Percentiles rank a stretch among this genome's conserved stretches.
These are phyloP conservation scores for Apodemus speciosus DNA, from an alignment of 2,113 vertebrate genomes.

Conservation along the genomic window DNA sequence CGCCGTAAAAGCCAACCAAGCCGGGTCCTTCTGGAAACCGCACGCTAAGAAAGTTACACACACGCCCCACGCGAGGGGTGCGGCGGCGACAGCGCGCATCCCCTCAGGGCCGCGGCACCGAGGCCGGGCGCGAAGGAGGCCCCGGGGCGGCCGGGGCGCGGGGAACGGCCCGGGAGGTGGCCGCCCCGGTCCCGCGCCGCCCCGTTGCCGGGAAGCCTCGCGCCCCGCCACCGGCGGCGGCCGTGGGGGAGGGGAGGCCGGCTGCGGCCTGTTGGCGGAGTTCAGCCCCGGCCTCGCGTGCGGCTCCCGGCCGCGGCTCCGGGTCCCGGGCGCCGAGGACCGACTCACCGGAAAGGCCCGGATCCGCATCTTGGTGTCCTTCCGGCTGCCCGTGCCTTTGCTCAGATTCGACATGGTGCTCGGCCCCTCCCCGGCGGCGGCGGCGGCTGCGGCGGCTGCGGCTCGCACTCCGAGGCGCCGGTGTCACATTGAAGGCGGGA, in stretches of 20 bases:
- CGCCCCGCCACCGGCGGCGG: constrained; percentile 50
- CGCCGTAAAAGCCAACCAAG: not conserved
- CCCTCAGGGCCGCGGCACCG: not conserved
- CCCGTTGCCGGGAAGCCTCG: constrained; percentile 64
- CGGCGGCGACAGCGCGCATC: not conserved
- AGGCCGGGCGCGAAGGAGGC: no score
- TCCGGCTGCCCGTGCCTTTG: constrained; percentile 96
- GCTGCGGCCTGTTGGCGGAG: constrained; percentile 41
- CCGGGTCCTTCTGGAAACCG: not conserved
- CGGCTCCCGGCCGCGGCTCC: constrained; percentile 38
- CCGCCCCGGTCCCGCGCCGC: constrained; percentile 43
- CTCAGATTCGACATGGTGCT: constrained; percentile 96
- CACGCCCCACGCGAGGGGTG: not conserved
- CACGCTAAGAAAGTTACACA: constrained; percentile 72
- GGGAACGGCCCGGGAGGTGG: constrained; percentile 41
- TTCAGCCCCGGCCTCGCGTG: constrained; percentile 38
- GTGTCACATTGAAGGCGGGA: constrained; percentile 79
- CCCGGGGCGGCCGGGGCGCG: not conserved
- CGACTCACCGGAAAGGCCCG: constrained; percentile 97
- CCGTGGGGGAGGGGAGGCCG: constrained; percentile 13
- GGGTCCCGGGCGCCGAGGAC: constrained; percentile 68
- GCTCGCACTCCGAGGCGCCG: constrained; percentile 76
- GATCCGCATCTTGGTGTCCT: constrained; percentile 99
- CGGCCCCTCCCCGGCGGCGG: constrained; percentile 72
- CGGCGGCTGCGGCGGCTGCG: constrained; percentile 65